Evolutionary conservation across 2,797 vertebrate genomes (phyloP).

Genomic region (Catostomus latipinnis): DNA sequence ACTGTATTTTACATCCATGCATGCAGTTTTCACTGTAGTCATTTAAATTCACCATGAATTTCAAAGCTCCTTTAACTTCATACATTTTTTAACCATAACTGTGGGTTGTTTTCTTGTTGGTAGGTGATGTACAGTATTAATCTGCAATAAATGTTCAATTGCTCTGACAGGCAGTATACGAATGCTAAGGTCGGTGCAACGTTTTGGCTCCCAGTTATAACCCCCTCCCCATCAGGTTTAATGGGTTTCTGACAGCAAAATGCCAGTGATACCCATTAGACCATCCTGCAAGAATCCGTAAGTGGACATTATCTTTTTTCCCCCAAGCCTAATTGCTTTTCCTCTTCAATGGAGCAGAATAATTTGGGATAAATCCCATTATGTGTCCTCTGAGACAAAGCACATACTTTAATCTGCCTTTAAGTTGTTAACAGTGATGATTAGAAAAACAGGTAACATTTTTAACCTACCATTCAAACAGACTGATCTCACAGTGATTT

Average conservation of each 20-base stretch:
- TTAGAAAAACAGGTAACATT: too few species aligned
- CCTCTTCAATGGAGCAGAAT: conserved; percentile 9
- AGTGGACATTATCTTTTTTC: conserved; percentile 13
- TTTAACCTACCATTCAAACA: too few species aligned
- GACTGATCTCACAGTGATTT: too few species aligned
- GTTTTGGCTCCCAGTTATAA: not conserved
- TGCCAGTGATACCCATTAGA: conserved; percentile 19
- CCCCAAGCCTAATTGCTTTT: conserved; percentile 22
- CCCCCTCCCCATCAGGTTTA: conserved; percentile 1
- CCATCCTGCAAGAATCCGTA: not conserved
- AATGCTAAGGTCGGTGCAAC: not conserved
- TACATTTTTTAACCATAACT: not conserved
- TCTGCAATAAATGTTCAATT: not conserved
- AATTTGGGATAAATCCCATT: conserved; percentile 34
- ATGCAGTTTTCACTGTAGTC: not conserved
- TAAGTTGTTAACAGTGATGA: too few species aligned
- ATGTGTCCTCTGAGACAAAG: conserved; percentile 15
- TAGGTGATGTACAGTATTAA: not conserved
- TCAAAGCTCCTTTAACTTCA: not conserved
- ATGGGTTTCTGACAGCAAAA: conserved; percentile 41
- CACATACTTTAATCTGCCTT: too few species aligned
- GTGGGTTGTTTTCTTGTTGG: not conserved
- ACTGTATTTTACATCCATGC: not conserved
- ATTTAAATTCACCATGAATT: too few species aligned
- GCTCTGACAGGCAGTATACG: not conserved